phyloP scores from a whole-genome alignment of 2,797 vertebrate species.

The Gephyroberyx darwinii region DNA sequence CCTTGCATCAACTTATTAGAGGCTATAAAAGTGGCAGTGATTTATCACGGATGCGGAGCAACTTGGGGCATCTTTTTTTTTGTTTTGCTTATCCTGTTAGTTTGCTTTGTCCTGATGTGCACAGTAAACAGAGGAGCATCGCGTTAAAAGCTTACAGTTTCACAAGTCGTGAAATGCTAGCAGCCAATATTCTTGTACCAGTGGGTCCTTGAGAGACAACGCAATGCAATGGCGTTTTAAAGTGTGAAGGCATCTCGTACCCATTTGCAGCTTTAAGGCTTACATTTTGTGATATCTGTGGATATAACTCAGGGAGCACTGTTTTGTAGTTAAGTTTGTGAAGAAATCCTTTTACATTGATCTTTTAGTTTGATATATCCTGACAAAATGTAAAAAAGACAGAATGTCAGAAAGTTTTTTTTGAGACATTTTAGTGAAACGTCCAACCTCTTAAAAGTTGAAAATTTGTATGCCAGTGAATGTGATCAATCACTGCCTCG shows the following conservation, averaged over 20 bases:
- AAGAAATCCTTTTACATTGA: conserved; percentile 57
- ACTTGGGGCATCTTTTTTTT: conserved; percentile 78
- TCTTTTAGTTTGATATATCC: conserved; percentile 57
- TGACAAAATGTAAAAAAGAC: conserved; percentile 56
- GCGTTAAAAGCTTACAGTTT: conserved; percentile 80
- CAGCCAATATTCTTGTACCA: conserved; percentile 60
- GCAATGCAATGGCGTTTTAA: conserved; percentile 68
- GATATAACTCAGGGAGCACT: conserved; percentile 35
- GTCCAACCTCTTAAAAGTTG: background rate
- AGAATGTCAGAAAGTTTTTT: conserved; percentile 23
- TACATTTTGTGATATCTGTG: conserved; percentile 68
- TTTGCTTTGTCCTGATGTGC: conserved; percentile 79
- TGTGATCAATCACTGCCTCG: conserved; percentile 10
- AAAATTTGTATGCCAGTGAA: background rate
- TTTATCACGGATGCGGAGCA: conserved; percentile 80
- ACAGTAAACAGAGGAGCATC: conserved; percentile 76
- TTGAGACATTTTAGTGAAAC: too few species aligned
- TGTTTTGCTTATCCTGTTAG: conserved; percentile 77
- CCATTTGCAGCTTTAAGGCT: conserved; percentile 70
- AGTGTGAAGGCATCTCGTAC: conserved; percentile 77
- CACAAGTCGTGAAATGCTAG: conserved; percentile 74
- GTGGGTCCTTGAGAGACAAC: conserved; percentile 65
- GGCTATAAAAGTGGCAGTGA: conserved; percentile 84
- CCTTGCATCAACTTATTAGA: conserved; percentile 91
- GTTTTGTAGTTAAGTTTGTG: conserved; percentile 48